Base-by-base conservation (phyloP, 1,140 invertebrate genomes). In the Ceratina australensis region DNA sequence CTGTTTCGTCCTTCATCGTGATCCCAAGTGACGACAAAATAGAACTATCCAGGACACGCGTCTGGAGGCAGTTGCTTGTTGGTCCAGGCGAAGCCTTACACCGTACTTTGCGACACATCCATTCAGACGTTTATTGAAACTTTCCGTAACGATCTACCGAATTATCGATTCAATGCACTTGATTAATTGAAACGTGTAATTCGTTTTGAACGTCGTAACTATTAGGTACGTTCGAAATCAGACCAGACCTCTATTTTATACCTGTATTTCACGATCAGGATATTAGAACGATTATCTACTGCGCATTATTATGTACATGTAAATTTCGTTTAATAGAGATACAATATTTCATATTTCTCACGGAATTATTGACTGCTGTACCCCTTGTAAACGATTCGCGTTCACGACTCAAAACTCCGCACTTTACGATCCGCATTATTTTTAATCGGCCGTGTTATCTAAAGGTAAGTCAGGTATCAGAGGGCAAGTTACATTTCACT, bases 271-370 rank as follows among this genome's bases (percentile, higher is more conserved):
- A 82, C 78, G 22, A 78, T 81, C 72, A 81, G 60, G n/a, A 78
- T 72, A 73, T 72, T 73, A 73, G 61, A 73, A 59, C 65, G 65
- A 85, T 83, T 83, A 79, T 83, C 85, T 82, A 82, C 69, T 86
- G 81, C 81, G 77, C 73, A 84, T 85, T 85, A 80, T 86, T 83
- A 83, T 86, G 80, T 83, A 82, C 72, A 81, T 87, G 82, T 85
- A 85, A 52, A 85, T 87, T 87, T 85, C 66, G 78, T 84, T 85
- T 83, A 87, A 87, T 87, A 87, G 86, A 85, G 79, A 82, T 82
- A 42, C 33, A 85, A 79, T 85, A 74, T 87, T 87, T 87, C 81
- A 81, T 85, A 87, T 59, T 82, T 79, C 59, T 63, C 42, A 69
- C 69, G 69, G 26, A 72, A 64, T 74, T 81, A 67, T 87, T 81